A percentile compares a stretch with the other conserved stretches of the same genome.
These are phyloP conservation scores for Xenopus petersii DNA, from an alignment of 2,797 vertebrate genomes.

Conservation along the genomic window DNA sequence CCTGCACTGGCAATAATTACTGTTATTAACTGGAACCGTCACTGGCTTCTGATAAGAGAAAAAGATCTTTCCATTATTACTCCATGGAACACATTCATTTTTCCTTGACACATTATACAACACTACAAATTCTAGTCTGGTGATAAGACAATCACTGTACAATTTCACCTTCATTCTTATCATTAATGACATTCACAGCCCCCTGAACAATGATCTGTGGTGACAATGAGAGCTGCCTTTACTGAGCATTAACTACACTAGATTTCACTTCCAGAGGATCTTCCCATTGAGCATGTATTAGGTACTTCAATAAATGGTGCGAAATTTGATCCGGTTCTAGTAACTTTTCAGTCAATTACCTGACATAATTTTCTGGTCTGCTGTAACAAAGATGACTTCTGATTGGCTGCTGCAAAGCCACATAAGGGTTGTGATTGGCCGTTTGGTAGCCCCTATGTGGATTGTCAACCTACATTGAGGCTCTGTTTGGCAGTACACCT, in stretches of 20 bases:
- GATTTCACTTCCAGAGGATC: not conserved
- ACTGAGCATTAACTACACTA: not conserved
- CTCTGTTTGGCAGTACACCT: too few species aligned
- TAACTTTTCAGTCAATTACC: too few species aligned
- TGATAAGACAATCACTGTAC: not conserved
- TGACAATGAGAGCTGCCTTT: not conserved
- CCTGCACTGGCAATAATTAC: not conserved
- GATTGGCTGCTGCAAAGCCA: too few species aligned
- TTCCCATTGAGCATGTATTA: too few species aligned
- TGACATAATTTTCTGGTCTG: too few species aligned
- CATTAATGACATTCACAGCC: not conserved
- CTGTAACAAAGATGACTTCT: too few species aligned
- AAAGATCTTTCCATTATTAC: not conserved
- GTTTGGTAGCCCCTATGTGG: too few species aligned
- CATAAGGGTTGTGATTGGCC: too few species aligned
- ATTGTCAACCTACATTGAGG: too few species aligned
- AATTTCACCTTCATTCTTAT: not conserved
- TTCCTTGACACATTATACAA: not conserved
- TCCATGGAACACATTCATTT: not conserved
- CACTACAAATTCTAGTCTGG: not conserved
- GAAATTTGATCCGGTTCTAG: too few species aligned
- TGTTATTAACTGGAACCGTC: not conserved
- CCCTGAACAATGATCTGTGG: not conserved
- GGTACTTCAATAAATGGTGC: too few species aligned
- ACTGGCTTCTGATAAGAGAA: not conserved